Evolutionary conservation across 2,888 invertebrate species (phyloP).

Genomic region (Hypsopygia costalis): DNA sequence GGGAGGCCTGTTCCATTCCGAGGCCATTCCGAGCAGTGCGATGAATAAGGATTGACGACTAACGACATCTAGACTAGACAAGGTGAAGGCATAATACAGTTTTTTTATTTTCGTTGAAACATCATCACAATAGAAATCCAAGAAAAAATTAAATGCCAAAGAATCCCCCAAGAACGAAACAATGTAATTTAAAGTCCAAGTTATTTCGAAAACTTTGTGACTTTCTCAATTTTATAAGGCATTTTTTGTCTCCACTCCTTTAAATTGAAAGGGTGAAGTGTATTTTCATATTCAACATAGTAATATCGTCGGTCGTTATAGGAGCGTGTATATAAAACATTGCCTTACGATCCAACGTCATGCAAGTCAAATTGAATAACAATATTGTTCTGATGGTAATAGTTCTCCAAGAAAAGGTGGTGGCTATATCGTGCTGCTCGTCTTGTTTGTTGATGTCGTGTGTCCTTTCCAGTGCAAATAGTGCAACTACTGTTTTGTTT

Average conservation of each 20-base stretch:
- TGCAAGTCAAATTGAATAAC: conserved; percentile 46
- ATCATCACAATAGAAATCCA: too few species aligned
- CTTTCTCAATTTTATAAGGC: conserved; percentile 10
- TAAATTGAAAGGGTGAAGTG: conserved; percentile 10
- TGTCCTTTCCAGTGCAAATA: too few species aligned
- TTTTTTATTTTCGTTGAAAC: too few species aligned
- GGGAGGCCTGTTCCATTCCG: too few species aligned
- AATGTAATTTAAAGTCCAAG: neutral
- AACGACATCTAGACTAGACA: too few species aligned
- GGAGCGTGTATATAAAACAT: conserved; percentile 23
- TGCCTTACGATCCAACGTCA: conserved; percentile 28
- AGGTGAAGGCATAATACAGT: too few species aligned
- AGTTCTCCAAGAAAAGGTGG: neutral
- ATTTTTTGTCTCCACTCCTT: conserved; percentile 6
- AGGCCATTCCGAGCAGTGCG: too few species aligned
- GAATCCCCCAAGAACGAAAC: neutral
- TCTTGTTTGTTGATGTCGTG: too few species aligned
- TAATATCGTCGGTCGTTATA: conserved; percentile 10
- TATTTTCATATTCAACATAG: conserved; percentile 10
- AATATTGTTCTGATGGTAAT: conserved; percentile 25
- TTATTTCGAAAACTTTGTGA: neutral
- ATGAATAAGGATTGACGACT: too few species aligned
- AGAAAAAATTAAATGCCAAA: conserved; percentile 3
- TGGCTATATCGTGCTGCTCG: neutral
- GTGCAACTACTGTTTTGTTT: too few species aligned